Evolutionary conservation across 1,140 invertebrate genomes (phyloP).

Genomic region (Cherax destructor): DNA sequence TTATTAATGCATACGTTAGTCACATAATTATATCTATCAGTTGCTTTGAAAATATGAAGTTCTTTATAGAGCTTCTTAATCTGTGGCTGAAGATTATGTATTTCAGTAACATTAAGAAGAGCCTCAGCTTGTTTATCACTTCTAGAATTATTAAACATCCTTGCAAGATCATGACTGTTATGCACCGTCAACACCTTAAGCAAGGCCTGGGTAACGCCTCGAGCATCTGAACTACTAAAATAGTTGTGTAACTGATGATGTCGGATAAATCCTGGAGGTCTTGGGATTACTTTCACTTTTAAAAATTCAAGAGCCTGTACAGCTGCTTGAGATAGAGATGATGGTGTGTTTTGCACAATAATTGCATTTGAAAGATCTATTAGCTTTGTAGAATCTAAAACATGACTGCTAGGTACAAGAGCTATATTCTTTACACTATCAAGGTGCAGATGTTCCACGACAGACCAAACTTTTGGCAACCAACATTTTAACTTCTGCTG

Average conservation of each 20-base stretch:
- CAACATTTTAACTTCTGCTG: neutral
- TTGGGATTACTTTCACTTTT: neutral
- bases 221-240: neutral
- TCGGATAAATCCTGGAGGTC: neutral
- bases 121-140: conserved; percentile 6
- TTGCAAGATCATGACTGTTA: neutral
- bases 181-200: neutral
- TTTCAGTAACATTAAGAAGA: neutral
- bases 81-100: neutral
- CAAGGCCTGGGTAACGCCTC: conserved; percentile 2
- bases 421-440: neutral
- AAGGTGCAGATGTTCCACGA: neutral
- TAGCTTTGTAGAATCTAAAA: neutral
- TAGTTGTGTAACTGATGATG: neutral
- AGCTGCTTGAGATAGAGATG: neutral
- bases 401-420: neutral
- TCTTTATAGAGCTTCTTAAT: neutral
- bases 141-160: neutral
- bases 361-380: neutral
- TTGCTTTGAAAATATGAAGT: conserved; percentile 16
- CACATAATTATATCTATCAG: neutral
- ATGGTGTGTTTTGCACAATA: neutral
- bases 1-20: neutral
- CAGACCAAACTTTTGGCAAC: neutral
- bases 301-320: neutral